A percentile compares a stretch with the other conserved stretches of the same genome.
These are phyloP conservation scores for Teleogryllus oceanicus DNA, from an alignment of 2,888 invertebrate species.

Conservation along the genomic window DNA sequence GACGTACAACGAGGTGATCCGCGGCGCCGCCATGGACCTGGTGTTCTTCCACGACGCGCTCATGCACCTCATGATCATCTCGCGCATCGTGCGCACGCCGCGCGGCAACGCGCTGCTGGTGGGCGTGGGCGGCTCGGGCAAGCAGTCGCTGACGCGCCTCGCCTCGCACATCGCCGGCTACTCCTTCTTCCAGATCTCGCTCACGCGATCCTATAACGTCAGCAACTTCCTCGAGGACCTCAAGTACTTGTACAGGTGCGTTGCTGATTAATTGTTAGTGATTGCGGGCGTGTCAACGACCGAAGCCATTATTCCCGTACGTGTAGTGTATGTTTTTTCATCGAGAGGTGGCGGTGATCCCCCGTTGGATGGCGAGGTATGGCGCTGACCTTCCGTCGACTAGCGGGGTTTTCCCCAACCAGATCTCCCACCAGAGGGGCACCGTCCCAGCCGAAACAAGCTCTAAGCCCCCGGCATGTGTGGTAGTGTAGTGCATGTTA, in stretches of 20 bases:
- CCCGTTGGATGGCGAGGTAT: too few relatives aligned
- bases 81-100: conserved; percentile 75
- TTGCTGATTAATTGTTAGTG: too few relatives aligned
- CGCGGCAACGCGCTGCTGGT: conserved; percentile 81
- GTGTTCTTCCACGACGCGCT: conserved; percentile 87
- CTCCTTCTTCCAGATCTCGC: conserved; percentile 76
- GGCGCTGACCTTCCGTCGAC: too few relatives aligned
- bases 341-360: too few relatives aligned
- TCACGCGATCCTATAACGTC: conserved; percentile 76
- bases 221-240: conserved; percentile 82
- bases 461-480: too few relatives aligned
- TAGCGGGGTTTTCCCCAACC: too few relatives aligned
- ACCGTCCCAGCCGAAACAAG: too few relatives aligned
- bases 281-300: too few relatives aligned
- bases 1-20: conserved; percentile 69
- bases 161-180: conserved; percentile 83
- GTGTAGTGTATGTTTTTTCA: too few relatives aligned
- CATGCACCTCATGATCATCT: conserved; percentile 80
- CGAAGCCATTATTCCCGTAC: too few relatives aligned
- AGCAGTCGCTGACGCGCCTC: conserved; percentile 81
- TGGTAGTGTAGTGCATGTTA: too few relatives aligned
- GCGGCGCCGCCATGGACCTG: conserved; percentile 73
- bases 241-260: conserved; percentile 62
- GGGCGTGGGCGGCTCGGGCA: conserved; percentile 88
- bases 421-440: too few relatives aligned